These are phyloP conservation scores for Dione juno DNA, from an alignment of 2,888 invertebrate species.

Conservation along the genomic window DNA sequence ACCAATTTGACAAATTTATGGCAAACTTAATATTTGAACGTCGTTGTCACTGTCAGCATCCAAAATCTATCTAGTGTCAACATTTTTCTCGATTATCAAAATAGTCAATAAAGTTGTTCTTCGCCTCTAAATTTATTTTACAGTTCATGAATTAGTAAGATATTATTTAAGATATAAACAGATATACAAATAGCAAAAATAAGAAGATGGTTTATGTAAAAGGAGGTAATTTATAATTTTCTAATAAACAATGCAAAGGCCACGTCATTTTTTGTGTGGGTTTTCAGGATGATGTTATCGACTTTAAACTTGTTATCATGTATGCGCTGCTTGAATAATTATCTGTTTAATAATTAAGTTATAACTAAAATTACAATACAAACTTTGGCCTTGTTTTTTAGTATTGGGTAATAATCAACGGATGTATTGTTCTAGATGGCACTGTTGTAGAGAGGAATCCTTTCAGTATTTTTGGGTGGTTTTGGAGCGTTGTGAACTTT, in stretches of 20 bases:
- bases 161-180: background rate
- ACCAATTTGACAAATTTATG: background rate
- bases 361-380: background rate
- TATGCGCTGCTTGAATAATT: background rate
- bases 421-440: conserved; percentile 74
- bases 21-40: background rate
- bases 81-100: background rate
- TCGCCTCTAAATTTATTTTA: background rate
- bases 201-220: conserved; percentile 62
- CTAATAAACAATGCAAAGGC: background rate
- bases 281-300: conserved; percentile 22
- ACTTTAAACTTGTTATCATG: conserved; percentile 11
- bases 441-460: conserved; percentile 75
- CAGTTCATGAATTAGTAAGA: too few species aligned
- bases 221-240: conserved; percentile 54
- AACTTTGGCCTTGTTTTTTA: background rate
- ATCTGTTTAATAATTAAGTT: background rate
- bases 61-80: too few species aligned
- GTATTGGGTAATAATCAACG: background rate
- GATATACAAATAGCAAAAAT: background rate
- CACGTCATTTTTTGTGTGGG: conserved; percentile 15
- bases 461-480: conserved; percentile 76
- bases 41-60: background rate
- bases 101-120: background rate
- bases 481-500: conserved; percentile 82